Evolutionary conservation across 2,888 invertebrate species (phyloP), one percentile per base, ranked within the genome.

Genomic region (Ischnura elegans): DNA sequence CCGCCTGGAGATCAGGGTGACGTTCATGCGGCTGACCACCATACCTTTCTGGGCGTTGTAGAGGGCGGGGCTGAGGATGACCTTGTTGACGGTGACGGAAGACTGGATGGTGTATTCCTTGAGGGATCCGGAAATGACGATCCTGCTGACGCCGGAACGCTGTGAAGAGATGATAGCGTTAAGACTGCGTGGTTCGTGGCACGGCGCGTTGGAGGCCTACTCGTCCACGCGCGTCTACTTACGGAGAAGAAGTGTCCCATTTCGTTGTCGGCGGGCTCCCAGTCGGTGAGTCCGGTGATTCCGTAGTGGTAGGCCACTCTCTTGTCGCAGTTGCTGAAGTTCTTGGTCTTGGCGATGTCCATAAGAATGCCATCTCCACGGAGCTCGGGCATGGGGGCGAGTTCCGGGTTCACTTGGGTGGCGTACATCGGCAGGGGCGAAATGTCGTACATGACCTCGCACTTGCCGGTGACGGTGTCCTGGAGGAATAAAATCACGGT

Each of bases 381-480:
- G 8, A 97, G 96, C 46, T 97, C 96, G 2, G 96, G 96, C 90
- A 96, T 94, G 6, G 96, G 96, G 66, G 96, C 96, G 94, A 97
- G 96, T 94, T 96, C 96, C 0, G 97, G 97, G n/a, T 96, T 95
- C 93, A 96, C 96, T 93, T 97, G 96, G 87, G 97, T 95, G 95
- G 97, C 96, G 95, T 97, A 96, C 46, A 97, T 96, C 10, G 97
- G 96, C 93, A 97, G 96, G 16, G 97, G 97, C 21, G 97, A 96
- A 86, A 98, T 96, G 87, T 97, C 97, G 95, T 98, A 98, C n/a
- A 97, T 95, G 29, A 97, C 97, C 94, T 97, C 97, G 94, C 97
- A 97, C 95, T 97, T 97, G 90, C 98, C 98, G 87, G 97, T 97
- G 43, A 98, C 97, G 66, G 97, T 97, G 94, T 97, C 97, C 94